Base-by-base conservation (phyloP, 2,113 vertebrate genomes). In the Charadrius vociferus region DNA sequence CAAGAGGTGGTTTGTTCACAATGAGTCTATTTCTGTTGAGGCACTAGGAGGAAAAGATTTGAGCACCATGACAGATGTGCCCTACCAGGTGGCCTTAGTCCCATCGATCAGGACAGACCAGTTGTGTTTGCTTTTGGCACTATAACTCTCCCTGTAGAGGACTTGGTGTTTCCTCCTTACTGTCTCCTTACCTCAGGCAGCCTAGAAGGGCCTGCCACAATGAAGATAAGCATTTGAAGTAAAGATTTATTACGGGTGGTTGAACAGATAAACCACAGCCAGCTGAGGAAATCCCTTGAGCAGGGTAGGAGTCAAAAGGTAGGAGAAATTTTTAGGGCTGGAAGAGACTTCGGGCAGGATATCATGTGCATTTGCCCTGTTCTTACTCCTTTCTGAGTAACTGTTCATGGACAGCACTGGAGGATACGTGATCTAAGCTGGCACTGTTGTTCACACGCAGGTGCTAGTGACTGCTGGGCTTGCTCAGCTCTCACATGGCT, bases 381-480 rank as follows among this genome's bases (percentile, higher is more conserved):
- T 45, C 66, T 63, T 53, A 10, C 4, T 85, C 21, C 21, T 71
- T 6, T 1, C 13, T 4, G 4, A 3, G 1, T 72, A 50, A 43
- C n/a, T 67, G 34, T 14, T 55, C 67, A 21, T 8, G 16, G 19
- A 11, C 22, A 50, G 17, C 32, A 11, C 16, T 45, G 24, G 22
- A 59, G 50, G 41, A 79, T 49, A 32, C 1, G 1, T 5, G 2
- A 9, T 0, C 26, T 24, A 30, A 43, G 26, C 24, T 0, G 4
- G 11, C 18, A 45, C 32, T 0, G 3, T 6, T 9, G 61, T 74
- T 41, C 61, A 58, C 30, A 0, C 1, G 26, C 39, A 65, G 30
- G 36, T 68, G 53, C 29, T 41, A 30, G 16, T 6, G 26, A 29
- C 32, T 34, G 7, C 52, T 34, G 37, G 39, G 32, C 50, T 53